These are phyloP conservation scores for Knipowitschia caucasica DNA, from an alignment of 2,797 vertebrate genomes.

Conservation along the genomic window DNA sequence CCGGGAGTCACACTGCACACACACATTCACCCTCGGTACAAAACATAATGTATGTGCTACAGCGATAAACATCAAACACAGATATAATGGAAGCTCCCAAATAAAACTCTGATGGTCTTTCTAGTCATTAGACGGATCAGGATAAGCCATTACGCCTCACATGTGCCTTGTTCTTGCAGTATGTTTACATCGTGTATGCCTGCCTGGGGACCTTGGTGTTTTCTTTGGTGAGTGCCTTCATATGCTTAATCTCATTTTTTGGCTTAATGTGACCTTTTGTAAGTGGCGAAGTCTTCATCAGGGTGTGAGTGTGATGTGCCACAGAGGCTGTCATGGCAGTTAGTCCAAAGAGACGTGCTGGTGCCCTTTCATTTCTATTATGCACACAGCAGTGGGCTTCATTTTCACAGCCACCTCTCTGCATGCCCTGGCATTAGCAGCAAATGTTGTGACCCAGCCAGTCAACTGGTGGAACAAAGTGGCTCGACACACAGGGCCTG, in stretches of 20 bases:
- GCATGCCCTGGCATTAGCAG: slow-evolving; percentile 55
- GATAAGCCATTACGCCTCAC: neutral
- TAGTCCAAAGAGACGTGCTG: slow-evolving; percentile 47
- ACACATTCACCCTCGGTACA: slow-evolving; percentile 17
- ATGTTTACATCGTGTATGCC: slow-evolving; percentile 73
- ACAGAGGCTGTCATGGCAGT: slow-evolving; percentile 41
- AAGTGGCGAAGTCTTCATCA: slow-evolving; percentile 29
- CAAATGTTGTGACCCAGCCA: slow-evolving; percentile 63
- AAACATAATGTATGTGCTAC: slow-evolving; percentile 7
- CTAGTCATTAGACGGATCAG: neutral
- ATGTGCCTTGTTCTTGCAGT: slow-evolving; percentile 40
- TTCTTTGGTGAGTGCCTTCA: slow-evolving; percentile 75
- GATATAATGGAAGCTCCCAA: neutral
- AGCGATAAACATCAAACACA: slow-evolving; percentile 6
- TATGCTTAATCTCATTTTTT: slow-evolving; percentile 1
- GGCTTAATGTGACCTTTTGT: slow-evolving; percentile 35
- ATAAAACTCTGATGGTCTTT: neutral
- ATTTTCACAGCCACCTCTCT: slow-evolving; percentile 58
- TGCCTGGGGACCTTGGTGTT: slow-evolving; percentile 79
- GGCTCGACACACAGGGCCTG: slow-evolving; percentile 34
- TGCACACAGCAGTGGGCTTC: slow-evolving; percentile 55
- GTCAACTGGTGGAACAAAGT: slow-evolving; percentile 52
- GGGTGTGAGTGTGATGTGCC: slow-evolving; percentile 15
- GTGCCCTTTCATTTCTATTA: slow-evolving; percentile 67
- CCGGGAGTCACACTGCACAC: slow-evolving; percentile 33